Base-by-base conservation (phyloP, 2,888 invertebrate species). In the Tenthredo scrophulariae region DNA sequence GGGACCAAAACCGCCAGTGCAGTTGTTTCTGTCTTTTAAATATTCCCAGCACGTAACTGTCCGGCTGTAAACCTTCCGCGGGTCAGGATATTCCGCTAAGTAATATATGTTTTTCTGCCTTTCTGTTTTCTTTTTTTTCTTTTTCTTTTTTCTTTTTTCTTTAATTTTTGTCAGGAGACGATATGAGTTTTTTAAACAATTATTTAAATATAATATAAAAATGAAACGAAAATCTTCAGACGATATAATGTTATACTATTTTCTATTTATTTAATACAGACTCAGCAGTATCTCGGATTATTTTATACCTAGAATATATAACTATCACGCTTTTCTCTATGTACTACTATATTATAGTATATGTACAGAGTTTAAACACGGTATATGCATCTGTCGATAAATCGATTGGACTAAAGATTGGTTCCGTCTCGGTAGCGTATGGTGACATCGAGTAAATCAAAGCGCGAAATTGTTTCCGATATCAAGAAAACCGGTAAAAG, bases 1-100 rank as follows among this genome's bases (percentile, higher is more conserved):
- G 33, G 33, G 40, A 40, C 22, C 2, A 72, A 72, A 72, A 40
- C 72, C 18, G 40, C 72, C 43, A 22, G n/a, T 40, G 18, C 40
- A 18, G 18, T 33, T 43, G 33, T 72, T 72, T 43, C 72, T n/a
- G 18, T 72, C 22, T 29, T 84, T 50, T 74, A 46, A 46, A 46
- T 72, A 84, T 7, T 37, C 58, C 58, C 46, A n/a, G 29, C 84
- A 84, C 84, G 84, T 84, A 84, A 46, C 84, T 72, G 46, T 13
- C 2, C 26, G 84, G 72, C 46, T 33, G 46, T 84, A 74, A 84
- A 74, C 43, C 74, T 74, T 15, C 67, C 46, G 46, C 29, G 22
- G 65, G 70, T n/a, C 33, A 33, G 50, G 33, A 50, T 13, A 26
- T 43, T n/a, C 3, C 6, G 46, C 46, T 15, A 46, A 46, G n/a